Conservation (phyloP, 2,797 vertebrate species). For the Atherinosoma microstoma region DNA sequence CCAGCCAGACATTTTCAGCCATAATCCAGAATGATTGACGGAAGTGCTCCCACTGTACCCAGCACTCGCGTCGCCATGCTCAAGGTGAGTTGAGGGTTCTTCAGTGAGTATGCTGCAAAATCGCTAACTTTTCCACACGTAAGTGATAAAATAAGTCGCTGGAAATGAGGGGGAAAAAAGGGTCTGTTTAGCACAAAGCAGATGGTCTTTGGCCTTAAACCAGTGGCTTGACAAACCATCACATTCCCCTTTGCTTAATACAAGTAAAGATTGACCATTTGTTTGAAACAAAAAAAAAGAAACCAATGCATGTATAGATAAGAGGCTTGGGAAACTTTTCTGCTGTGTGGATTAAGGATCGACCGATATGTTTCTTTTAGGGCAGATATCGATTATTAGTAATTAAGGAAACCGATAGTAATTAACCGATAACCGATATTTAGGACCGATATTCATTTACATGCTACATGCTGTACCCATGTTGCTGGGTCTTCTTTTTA, state of each 20-base stretch:
- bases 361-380: too few relatives aligned
- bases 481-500: too few relatives aligned
- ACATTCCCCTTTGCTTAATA: slow-evolving; percentile 2
- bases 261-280: slow-evolving; percentile 55
- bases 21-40: slow-evolving; percentile 52
- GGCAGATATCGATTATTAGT: too few relatives aligned
- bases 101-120: slow-evolving; percentile 37
- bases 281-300: slow-evolving; percentile 32
- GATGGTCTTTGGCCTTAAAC: too few relatives aligned
- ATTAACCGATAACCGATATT: too few relatives aligned
- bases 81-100: slow-evolving; percentile 51
- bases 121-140: slow-evolving; percentile 47
- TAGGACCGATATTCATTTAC: too few relatives aligned
- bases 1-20: slow-evolving; percentile 22
- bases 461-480: too few relatives aligned
- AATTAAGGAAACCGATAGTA: too few relatives aligned
- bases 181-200: too few relatives aligned
- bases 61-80: slow-evolving; percentile 27
- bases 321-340: slow-evolving; percentile 50
- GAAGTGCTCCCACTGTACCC: slow-evolving; percentile 34
- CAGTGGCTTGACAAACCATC: not conserved
- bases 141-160: slow-evolving; percentile 45
- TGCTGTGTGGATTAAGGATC: not conserved
- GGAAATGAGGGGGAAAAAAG: too few relatives aligned
- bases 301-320: slow-evolving; percentile 22